Evolutionary conservation across 1,140 invertebrate genomes (phyloP).

Genomic region (Brachionus sp.): DNA sequence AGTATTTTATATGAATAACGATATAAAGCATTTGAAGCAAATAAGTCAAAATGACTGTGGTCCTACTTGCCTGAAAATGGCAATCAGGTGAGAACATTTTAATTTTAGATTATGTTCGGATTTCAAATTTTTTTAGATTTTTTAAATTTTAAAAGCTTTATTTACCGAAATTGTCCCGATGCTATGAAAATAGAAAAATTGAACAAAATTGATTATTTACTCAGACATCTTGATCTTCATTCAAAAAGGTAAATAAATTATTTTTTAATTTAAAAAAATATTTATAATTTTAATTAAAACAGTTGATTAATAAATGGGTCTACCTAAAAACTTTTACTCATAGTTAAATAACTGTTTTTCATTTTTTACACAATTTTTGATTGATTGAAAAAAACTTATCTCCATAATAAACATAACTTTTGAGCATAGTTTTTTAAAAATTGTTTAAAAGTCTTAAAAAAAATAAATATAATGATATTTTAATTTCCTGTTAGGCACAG

Average conservation of each 20-base stretch:
- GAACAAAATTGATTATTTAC: neutral
- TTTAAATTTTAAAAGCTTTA: neutral
- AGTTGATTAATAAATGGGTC: too few species aligned
- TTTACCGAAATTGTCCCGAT: neutral
- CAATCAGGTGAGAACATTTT: conserved; percentile 25
- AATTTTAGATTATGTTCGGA: neutral
- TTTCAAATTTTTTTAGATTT: neutral
- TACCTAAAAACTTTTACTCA: too few species aligned
- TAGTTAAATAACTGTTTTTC: too few species aligned
- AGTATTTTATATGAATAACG: neutral
- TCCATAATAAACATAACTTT: too few species aligned
- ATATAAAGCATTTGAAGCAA: conserved; percentile 28
- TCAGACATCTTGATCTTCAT: neutral
- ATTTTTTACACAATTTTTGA: too few species aligned
- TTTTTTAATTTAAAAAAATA: neutral
- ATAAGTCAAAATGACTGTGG: conserved; percentile 27
- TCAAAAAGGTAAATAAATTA: neutral
- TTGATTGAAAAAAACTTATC: too few species aligned
- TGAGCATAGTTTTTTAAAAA: too few species aligned
- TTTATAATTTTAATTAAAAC: too few species aligned
- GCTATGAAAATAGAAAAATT: neutral
- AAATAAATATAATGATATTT: too few species aligned
- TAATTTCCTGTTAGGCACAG: too few species aligned
- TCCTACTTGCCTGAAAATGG: conserved; percentile 37
- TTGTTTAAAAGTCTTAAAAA: too few species aligned